phyloP scores from a whole-genome alignment of 2,888 invertebrate species.

The Copidosoma aretas region DNA sequence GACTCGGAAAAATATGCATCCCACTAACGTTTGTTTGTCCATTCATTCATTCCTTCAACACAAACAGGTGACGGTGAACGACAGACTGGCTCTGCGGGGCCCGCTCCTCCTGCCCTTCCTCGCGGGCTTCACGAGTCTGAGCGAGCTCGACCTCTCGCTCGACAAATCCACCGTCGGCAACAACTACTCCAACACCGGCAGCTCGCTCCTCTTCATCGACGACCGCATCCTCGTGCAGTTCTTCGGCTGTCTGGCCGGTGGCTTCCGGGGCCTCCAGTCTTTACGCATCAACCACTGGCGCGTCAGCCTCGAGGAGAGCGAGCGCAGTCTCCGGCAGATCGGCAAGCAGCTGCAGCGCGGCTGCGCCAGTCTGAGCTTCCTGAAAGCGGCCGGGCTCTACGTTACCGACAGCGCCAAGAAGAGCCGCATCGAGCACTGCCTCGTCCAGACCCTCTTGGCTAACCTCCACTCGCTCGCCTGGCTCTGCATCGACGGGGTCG shows the following conservation, averaged over 20 bases:
- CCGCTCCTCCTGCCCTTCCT: slow-evolving; percentile 64
- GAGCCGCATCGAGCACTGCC: slow-evolving; percentile 59
- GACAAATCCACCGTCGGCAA: slow-evolving; percentile 62
- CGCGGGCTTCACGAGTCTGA: slow-evolving; percentile 63
- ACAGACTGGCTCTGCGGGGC: slow-evolving; percentile 62
- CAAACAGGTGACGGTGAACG: slow-evolving; percentile 62
- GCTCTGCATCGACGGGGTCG: slow-evolving; percentile 59
- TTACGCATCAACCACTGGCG: slow-evolving; percentile 61
- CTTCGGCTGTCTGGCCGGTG: slow-evolving; percentile 61
- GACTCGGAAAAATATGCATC: too few relatives aligned
- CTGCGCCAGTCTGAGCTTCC: slow-evolving; percentile 59
- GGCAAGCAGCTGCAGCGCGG: slow-evolving; percentile 55
- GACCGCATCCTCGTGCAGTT: slow-evolving; percentile 64
- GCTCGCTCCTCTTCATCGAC: slow-evolving; percentile 58
- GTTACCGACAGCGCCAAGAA: slow-evolving; percentile 59
- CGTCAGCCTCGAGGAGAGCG: slow-evolving; percentile 56
- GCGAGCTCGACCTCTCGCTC: slow-evolving; percentile 64
- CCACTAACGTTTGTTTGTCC: too few relatives aligned
- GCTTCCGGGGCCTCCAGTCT: slow-evolving; percentile 62
- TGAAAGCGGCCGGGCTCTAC: slow-evolving; percentile 58
- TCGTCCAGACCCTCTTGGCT: slow-evolving; percentile 56
- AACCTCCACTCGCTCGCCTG: slow-evolving; percentile 58
- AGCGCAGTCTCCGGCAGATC: slow-evolving; percentile 58
- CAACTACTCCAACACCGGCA: slow-evolving; percentile 45
- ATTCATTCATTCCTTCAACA: neutral